phyloP scores from a whole-genome alignment of 2,888 invertebrate species.

The Vandiemenella viatica region DNA sequence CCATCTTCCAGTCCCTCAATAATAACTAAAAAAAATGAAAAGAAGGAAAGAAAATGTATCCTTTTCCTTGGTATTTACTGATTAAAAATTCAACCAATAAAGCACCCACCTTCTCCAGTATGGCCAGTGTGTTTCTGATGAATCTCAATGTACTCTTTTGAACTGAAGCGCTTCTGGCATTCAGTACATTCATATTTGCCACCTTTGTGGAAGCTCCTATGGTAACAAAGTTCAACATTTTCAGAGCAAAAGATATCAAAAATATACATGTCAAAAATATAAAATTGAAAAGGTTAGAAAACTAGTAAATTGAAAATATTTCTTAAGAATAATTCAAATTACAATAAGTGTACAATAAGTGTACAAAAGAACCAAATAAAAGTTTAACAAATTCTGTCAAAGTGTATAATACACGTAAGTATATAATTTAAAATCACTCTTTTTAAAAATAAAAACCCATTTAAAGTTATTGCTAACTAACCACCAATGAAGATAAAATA shows the following conservation, averaged over 20 bases:
- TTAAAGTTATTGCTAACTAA: neutral
- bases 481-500: neutral
- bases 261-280: too few relatives aligned
- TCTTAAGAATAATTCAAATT: too few relatives aligned
- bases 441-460: neutral
- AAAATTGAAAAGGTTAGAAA: too few relatives aligned
- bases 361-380: too few relatives aligned
- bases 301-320: too few relatives aligned
- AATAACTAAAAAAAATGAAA: constrained; percentile 19
- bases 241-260: too few relatives aligned
- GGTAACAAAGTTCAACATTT: neutral
- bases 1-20: constrained; percentile 27
- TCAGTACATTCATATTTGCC: constrained; percentile 41
- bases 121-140: constrained; percentile 44
- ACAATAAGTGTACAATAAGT: too few relatives aligned
- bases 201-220: constrained; percentile 40
- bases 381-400: too few relatives aligned
- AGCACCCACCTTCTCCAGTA: constrained; percentile 33
- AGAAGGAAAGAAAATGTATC: neutral
- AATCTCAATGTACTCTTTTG: constrained; percentile 33
- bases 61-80: neutral
- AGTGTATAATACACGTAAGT: too few relatives aligned
- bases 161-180: constrained; percentile 35
- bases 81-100: neutral
- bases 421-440: too few relatives aligned